Percentiles rank a stretch among this genome's conserved stretches.
Evolutionary conservation across 2,797 vertebrate species (phyloP).

Genomic region (Scolopax rusticola): DNA sequence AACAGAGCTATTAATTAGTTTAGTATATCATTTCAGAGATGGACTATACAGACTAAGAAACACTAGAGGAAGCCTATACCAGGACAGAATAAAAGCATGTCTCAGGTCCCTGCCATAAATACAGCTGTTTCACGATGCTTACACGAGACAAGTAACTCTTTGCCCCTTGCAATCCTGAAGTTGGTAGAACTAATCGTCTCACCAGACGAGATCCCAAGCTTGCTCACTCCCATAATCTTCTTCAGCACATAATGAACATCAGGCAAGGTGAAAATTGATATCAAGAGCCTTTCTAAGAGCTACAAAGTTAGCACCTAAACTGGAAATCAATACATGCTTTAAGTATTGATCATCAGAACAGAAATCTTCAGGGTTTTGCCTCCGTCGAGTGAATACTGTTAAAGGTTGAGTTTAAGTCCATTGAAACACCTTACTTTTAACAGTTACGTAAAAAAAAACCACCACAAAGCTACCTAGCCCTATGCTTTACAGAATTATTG

Average conservation of each 20-base stretch:
- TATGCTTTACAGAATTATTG: neutral
- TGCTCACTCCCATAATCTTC: neutral
- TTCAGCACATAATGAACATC: slow-evolving; percentile 7
- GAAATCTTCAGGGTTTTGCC: neutral
- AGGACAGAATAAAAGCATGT: slow-evolving; percentile 64
- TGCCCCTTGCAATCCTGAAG: neutral
- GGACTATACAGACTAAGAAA: slow-evolving; percentile 68
- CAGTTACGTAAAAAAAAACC: neutral
- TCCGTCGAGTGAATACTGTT: neutral
- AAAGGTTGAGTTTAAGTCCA: neutral
- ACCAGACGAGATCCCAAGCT: slow-evolving; percentile 20
- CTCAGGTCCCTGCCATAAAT: slow-evolving; percentile 71
- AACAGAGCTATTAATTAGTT: slow-evolving; percentile 76
- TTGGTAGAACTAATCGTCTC: slow-evolving; percentile 19
- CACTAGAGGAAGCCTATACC: slow-evolving; percentile 14
- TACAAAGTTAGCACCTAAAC: slow-evolving; percentile 58
- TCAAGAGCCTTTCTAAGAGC: slow-evolving; percentile 40
- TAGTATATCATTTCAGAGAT: slow-evolving; percentile 69
- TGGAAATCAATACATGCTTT: slow-evolving; percentile 56
- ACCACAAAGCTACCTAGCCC: neutral
- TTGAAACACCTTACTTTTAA: neutral
- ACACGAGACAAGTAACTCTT: slow-evolving; percentile 60
- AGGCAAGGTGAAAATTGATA: slow-evolving; percentile 54
- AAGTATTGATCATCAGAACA: slow-evolving; percentile 39
- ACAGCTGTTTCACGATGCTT: slow-evolving; percentile 58